Base-by-base conservation (phyloP, 2,113 vertebrate species). In the Trinectes maculatus region DNA sequence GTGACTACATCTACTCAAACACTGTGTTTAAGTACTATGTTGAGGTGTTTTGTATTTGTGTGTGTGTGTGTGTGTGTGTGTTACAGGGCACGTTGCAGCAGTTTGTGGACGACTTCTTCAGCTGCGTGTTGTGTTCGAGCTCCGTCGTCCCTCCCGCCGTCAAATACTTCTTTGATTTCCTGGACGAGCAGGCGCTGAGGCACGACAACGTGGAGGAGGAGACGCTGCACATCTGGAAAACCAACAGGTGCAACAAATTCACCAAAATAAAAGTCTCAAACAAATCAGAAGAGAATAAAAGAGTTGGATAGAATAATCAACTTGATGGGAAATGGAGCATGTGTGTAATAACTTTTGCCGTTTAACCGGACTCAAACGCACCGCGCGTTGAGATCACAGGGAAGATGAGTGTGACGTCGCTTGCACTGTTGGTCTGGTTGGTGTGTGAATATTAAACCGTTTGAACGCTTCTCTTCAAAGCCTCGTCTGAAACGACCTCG, bases 151-250 rank as follows among this genome's bases (percentile, higher is more conserved):
- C 97, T 0, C 96, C 97, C 0, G 96, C 97, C 0, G 94, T 99
- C 67, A 99, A 99, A 77, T 99, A 98, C 67, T 99, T 98, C 89
- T 99, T 99, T 6, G 97, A 99, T 87, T 99, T 98, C 84, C 83
- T 99, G 89, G 97, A 99, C 16, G 97, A 99, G 63, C 96, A 99
- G 91, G 96, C 96, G 0, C 93, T 91, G 74, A 94, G 94, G 80
- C 95, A 98, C 8, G 95, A 97, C 71, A 98, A 98, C 57, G 94
- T 93, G 68, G 97, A 99, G 29, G 96, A 99, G 63, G 97, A 98
- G 79, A 99, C 97, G 22, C 94, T 98, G 83, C 97, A 99, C 80
- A 98, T 99, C 88, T 99, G 97, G 97, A 99, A 99, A 89, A 99
- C 97, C 22, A 99, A 98, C 90, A 99, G 96, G 97, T 46, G 5